These are phyloP conservation scores for Plebejus anna DNA, from an alignment of 2,888 invertebrate species.

Conservation along the genomic window DNA sequence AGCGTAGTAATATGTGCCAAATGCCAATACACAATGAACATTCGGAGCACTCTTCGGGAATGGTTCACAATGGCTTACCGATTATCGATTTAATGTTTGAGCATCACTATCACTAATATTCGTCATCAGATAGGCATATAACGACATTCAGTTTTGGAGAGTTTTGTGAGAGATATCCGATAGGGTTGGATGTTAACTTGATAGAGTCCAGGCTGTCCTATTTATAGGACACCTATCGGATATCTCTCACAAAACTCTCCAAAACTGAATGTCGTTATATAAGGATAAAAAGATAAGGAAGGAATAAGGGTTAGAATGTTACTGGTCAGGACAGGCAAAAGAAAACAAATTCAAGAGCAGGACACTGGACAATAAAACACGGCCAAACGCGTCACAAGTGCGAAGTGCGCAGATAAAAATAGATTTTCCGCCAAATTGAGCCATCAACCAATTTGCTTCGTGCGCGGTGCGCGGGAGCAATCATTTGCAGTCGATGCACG, in stretches of 20 bases:
- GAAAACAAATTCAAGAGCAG: background rate
- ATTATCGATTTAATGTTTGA: background rate
- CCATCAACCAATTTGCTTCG: conserved; percentile 44
- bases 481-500: conserved; percentile 30
- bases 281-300: no score
- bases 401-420: conserved; percentile 40
- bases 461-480: conserved; percentile 38
- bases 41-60: background rate
- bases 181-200: no score
- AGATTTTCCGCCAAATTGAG: conserved; percentile 42
- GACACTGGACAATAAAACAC: background rate
- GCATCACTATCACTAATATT: background rate
- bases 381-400: conserved; percentile 18
- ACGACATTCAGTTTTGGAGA: no score
- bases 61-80: background rate
- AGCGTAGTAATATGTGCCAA: background rate
- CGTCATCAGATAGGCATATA: background rate
- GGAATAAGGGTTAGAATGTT: background rate
- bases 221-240: background rate
- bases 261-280: no score
- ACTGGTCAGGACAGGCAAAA: no score
- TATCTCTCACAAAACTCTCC: no score
- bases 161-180: no score
- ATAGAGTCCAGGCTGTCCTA: background rate
- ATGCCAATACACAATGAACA: background rate